Base-by-base conservation (phyloP, 2,888 invertebrate genomes). In the Ophion obscuratus region DNA sequence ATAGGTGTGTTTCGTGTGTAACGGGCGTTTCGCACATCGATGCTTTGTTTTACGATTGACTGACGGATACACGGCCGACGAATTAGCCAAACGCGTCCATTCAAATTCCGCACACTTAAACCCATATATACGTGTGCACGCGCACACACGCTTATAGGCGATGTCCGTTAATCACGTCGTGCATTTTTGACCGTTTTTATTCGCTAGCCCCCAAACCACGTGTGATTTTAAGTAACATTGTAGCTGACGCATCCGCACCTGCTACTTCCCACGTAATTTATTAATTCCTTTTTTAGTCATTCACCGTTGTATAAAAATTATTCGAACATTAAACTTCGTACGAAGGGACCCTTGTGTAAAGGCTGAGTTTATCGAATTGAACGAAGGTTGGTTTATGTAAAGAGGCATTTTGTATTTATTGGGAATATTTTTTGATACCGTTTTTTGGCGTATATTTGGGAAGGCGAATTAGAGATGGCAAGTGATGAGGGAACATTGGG, bases 31-130 rank as follows among this genome's bases (percentile, higher is more conserved):
- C 78, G 64, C 75, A 74, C 78, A 75, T 74, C 81, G 82, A 75
- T n/a, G 85, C 78, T 82, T 85, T 82, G 85, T 85, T 85, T 85
- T 85, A 62, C 53, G 74, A 78, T 78, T 85, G 85, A 85, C 74
- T 82, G 82, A 85, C 82, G 82, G 85, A 85, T 85, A 85, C 85
- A 85, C 78, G 53, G 81, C 82, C 78, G 78, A 75, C 85, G 82
- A 85, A 85, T 85, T 85, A 85, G 85, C 84, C 70, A 31, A 82
- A 78, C 74, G 78, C 74, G 14, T 47, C 61, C 27, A 61, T 61
- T 53, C 61, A 40, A 44, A 27, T 64, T 44, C 36, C 62, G 47
- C 40, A 4, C 17, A 17, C 53, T 53, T 53, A 14, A 17, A 53
- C 53, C 14, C 53, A 17, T 57, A n/a, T 10, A 47, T 47, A 31